phyloP scores from a whole-genome alignment of 2,888 invertebrate genomes.

The Aleiodes alternator region DNA sequence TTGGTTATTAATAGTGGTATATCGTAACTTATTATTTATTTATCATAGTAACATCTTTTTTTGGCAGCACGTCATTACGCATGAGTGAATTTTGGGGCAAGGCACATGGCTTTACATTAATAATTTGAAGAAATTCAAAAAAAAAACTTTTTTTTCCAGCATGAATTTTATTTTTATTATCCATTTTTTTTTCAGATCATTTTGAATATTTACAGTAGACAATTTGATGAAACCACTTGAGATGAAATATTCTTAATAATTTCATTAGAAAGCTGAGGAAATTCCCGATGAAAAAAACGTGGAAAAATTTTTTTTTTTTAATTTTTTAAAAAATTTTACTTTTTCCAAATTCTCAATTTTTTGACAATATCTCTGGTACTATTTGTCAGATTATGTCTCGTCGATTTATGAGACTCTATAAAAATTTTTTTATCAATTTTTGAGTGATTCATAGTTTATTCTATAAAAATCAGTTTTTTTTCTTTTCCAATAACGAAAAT shows the following conservation, averaged over 20 bases:
- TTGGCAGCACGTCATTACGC: slow-evolving; percentile 43
- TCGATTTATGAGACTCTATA: too few species aligned
- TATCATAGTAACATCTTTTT: slow-evolving; percentile 42
- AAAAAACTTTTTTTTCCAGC: slow-evolving; percentile 13
- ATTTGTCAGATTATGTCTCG: too few species aligned
- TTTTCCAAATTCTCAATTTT: too few species aligned
- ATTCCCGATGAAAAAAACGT: too few species aligned
- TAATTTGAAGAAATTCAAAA: slow-evolving; percentile 1
- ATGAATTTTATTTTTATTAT: slow-evolving; percentile 33
- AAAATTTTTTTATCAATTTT: too few species aligned
- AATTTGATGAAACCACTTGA: too few species aligned
- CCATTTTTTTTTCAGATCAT: not conserved
- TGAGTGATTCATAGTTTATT: too few species aligned
- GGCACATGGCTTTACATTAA: slow-evolving; percentile 32
- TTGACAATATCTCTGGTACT: too few species aligned
- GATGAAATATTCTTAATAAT: not conserved
- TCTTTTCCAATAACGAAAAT: too few species aligned
- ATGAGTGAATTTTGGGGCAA: slow-evolving; percentile 42
- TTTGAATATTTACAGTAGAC: not conserved
- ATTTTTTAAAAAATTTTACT: not conserved
- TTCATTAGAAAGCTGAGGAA: not conserved
- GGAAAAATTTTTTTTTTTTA: not conserved
- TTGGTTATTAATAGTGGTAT: slow-evolving; percentile 31
- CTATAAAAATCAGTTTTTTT: too few species aligned
- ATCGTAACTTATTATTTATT: slow-evolving; percentile 44